These are phyloP conservation scores for Ailurus styani DNA, from an alignment of 2,113 vertebrate species.

Conservation along the genomic window DNA sequence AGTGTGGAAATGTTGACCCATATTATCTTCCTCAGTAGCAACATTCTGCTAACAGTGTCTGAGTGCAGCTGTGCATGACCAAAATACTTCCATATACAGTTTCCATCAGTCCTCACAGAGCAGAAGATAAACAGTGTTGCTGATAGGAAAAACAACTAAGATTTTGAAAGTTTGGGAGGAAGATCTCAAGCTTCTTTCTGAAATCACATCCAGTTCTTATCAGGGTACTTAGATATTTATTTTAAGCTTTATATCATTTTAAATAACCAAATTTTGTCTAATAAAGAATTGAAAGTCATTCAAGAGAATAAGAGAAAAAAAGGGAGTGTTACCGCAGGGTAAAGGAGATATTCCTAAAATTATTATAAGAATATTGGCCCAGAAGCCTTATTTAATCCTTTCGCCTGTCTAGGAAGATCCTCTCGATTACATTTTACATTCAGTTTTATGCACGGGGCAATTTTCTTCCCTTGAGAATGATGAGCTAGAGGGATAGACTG, in stretches of 20 bases:
- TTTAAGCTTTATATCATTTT: neutral
- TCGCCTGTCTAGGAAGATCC: neutral
- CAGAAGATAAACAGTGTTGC: neutral
- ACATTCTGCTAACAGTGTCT: neutral
- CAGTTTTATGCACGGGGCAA: neutral
- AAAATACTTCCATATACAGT: neutral
- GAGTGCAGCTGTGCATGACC: neutral
- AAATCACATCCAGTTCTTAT: neutral
- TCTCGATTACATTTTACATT: neutral
- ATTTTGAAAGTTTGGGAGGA: neutral
- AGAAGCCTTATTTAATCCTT: neutral
- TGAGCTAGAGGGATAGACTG: neutral
- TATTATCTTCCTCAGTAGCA: neutral
- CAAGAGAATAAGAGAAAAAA: neutral
- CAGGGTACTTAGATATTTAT: neutral
- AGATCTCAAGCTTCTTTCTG: neutral
- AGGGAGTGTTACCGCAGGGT: accelerated
- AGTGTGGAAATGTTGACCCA: neutral
- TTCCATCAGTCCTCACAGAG: neutral
- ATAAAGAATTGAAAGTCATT: neutral
- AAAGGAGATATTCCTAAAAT: neutral
- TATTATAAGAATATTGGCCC: neutral
- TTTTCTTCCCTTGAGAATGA: neutral
- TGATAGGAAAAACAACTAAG: neutral
- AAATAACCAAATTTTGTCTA: neutral